Base-by-base conservation (phyloP, 2,113 vertebrate genomes). In the Nymphicus hollandicus region DNA sequence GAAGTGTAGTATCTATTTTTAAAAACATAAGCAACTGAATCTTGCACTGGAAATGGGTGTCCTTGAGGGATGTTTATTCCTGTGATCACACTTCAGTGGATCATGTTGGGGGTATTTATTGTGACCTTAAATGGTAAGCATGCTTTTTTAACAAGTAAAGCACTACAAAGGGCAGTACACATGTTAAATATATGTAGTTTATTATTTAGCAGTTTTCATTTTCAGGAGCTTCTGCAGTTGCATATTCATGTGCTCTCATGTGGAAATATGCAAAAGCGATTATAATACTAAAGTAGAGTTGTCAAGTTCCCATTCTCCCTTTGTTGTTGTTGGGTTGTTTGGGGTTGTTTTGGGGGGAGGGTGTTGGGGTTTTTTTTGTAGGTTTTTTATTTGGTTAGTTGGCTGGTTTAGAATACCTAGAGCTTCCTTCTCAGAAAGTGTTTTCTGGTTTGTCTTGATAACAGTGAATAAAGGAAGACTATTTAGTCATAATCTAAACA, bases 11-110 rank as follows among this genome's bases (percentile, higher is more conserved):
- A 47, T 55, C 3, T 80, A 17, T 66, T 25, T 76, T 91, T 8
- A 13, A 44, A 91, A 76, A 22, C 11, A 31, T 46, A 58, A 60
- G 37, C 25, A 70, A 55, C 28, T 56, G 56, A 74, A 37, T 50
- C 6, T 3, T 55, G 27, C 79, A 18, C 63, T 3, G 3, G 27
- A 56, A 80, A n/a, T 9, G 28, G n/a, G 23, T 74, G 53, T 66
- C 89, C 66, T 58, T 90, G 35, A 80, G 77, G 80, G 41, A 24
- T 33, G 7, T 74, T 77, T 63, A 52, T 56, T 94, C 33, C 82
- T 96, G 80, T 96, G 87, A 94, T 93, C 47, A 44, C 52, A 20
- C 91, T 92, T 69, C 93, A 88, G 60, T 83, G 50, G 69, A 46
- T 84, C 73, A 86, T 63, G 11, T 79, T 76, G 43, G 27, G 53